phyloP scores from a whole-genome alignment of 2,113 vertebrate species.

The Lepisosteus osseus region DNA sequence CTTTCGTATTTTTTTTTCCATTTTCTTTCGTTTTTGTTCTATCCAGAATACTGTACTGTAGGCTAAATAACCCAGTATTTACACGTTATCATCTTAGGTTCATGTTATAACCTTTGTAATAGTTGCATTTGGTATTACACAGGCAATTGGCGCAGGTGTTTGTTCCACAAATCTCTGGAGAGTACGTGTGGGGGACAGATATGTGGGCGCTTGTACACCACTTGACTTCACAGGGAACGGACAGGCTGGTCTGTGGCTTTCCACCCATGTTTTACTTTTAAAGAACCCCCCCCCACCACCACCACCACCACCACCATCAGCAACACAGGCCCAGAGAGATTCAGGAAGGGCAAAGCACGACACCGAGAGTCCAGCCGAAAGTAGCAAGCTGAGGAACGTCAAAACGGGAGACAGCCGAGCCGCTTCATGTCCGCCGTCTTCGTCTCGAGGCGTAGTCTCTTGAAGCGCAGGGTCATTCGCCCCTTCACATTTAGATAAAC shows the following conservation, averaged over 20 bases:
- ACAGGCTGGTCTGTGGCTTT: slow-evolving; percentile 6
- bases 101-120: slow-evolving; percentile 82
- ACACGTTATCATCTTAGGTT: slow-evolving; percentile 88
- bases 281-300: background rate
- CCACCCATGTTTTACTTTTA: background rate
- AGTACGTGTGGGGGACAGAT: slow-evolving; percentile 41
- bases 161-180: slow-evolving; percentile 56
- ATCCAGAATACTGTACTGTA: slow-evolving; percentile 92
- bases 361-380: background rate
- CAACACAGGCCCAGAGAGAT: background rate
- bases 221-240: slow-evolving; percentile 23
- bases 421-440: no score
- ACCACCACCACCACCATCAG: no score
- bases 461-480: no score
- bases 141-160: slow-evolving; percentile 75
- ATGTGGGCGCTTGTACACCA: slow-evolving; percentile 36
- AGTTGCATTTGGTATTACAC: slow-evolving; percentile 77
- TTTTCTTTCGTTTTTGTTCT: slow-evolving; percentile 34
- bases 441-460: no score
- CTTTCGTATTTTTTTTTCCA: slow-evolving; percentile 54
- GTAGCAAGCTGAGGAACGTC: background rate
- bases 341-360: background rate
- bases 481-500: no score
- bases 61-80: slow-evolving; percentile 85
- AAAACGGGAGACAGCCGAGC: no score